Evolutionary conservation across 2,797 vertebrate genomes (phyloP), one percentile per base, ranked within the genome.

Genomic region (Tragopan temminckii): DNA sequence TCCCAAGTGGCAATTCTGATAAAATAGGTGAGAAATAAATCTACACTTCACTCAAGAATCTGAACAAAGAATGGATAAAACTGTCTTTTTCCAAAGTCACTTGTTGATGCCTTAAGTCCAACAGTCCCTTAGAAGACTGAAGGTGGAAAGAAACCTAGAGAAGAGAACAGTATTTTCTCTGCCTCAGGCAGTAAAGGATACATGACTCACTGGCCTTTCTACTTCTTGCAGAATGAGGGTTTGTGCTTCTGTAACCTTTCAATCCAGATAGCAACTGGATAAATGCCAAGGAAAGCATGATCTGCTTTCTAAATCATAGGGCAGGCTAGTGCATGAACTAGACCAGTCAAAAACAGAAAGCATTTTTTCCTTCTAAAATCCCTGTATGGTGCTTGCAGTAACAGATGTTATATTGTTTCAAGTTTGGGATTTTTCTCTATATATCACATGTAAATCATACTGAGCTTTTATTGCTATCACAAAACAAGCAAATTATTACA

Each of bases 201-300:
- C 16, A 27, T 95, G 85, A 89, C 71, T 94, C 5, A 1, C 27
- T 76, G 76, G 69, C 81, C 45, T 84, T 95, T 96, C 71, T 92
- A 5, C 76, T 89, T 89, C 90, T 90, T 90, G 76, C 50, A 81
- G 63, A 92, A 33, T 69, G 40, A 42, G 48, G 66, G 52, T 89
- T 27, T 12, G 58, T 78, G 68, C 91, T 97, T 95, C 68, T 57
- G 50, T 92, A 97, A 94, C 89, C 68, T 95, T 95, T 95, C 76
- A 45, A 67, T 96, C 67, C 63, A 95, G 89, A 88, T 76, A 96
- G 82, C 70, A 88, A 85, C 75, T 94, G 87, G 53, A 89, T 83
- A 95, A 95, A 96, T 94, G 82, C 89, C 85, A 92, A 94, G 18
- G 66, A 90, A 94, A 61, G 67, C 93, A 92, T 95, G 92, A 92